A percentile compares a stretch with the other conserved stretches of the same genome.
Conservation (phyloP, 2,797 vertebrate genomes). For the Apodemus agrarius region DNA sequence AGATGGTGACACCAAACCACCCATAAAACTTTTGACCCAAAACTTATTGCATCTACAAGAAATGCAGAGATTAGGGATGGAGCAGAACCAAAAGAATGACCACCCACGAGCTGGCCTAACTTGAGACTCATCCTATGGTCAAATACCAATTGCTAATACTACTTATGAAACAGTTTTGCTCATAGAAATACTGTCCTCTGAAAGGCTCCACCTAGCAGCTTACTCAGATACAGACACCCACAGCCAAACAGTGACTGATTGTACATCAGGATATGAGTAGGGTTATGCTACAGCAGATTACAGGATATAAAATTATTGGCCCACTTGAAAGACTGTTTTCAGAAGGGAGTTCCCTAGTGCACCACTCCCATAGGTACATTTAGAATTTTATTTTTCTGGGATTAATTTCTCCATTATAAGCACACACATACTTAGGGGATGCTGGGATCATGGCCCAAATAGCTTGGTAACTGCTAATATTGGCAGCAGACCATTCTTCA, state of each 20-base stretch:
- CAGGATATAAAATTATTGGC: background rate
- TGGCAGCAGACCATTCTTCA: background rate
- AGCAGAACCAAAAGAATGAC: too few species aligned
- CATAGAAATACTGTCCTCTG: background rate
- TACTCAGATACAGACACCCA: background rate
- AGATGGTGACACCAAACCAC: too few species aligned
- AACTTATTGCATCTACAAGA: too few species aligned
- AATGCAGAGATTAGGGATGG: too few species aligned
- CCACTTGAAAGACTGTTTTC: background rate
- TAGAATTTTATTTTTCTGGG: background rate
- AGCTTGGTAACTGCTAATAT: background rate
- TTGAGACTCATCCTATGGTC: too few species aligned
- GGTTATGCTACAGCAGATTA: background rate
- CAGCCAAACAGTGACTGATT: background rate
- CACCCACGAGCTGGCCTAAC: too few species aligned
- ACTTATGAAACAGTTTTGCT: background rate
- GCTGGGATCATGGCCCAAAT: background rate
- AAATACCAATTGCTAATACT: background rate
- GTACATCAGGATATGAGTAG: background rate
- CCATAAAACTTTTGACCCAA: too few species aligned
- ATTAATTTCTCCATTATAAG: background rate
- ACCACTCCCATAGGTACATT: too few species aligned
- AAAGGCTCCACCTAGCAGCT: too few species aligned
- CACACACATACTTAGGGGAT: background rate
- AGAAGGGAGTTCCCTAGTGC: background rate